Evolutionary conservation across 2,113 vertebrate species (phyloP).

Genomic region (Piaya cayana): DNA sequence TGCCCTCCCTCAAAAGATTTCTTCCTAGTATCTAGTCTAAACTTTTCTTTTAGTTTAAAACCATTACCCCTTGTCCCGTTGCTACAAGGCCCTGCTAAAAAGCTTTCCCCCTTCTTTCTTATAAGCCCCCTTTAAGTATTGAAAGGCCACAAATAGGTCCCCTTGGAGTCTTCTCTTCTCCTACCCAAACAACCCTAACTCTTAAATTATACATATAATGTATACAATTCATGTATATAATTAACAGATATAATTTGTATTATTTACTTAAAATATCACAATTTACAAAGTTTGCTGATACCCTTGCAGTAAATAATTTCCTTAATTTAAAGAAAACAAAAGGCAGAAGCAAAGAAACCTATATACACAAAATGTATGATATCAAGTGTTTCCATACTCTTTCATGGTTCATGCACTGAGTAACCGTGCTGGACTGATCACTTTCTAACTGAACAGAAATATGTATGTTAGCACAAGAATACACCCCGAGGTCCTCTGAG

Average conservation of each 20-base stretch:
- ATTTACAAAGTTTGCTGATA: neutral
- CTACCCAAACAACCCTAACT: no score
- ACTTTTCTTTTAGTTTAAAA: no score
- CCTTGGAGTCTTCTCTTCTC: no score
- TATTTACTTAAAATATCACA: neutral
- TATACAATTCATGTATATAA: no score
- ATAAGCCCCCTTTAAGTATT: no score
- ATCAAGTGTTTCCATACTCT: neutral
- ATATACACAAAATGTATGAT: neutral
- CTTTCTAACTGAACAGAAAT: neutral
- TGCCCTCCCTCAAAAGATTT: no score
- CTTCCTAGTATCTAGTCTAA: no score
- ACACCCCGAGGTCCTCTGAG: neutral
- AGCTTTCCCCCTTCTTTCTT: no score
- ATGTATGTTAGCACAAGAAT: accelerated
- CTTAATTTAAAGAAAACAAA: neutral
- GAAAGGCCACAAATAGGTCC: no score
- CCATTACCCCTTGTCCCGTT: no score
- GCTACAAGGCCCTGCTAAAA: no score
- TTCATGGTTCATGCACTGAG: neutral
- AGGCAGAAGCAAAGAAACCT: neutral
- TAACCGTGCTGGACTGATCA: neutral
- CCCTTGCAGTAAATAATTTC: neutral
- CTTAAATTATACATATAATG: no score
- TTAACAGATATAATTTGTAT: neutral